phyloP scores from a whole-genome alignment of 2,888 invertebrate genomes.

The Apotomis betuletana region DNA sequence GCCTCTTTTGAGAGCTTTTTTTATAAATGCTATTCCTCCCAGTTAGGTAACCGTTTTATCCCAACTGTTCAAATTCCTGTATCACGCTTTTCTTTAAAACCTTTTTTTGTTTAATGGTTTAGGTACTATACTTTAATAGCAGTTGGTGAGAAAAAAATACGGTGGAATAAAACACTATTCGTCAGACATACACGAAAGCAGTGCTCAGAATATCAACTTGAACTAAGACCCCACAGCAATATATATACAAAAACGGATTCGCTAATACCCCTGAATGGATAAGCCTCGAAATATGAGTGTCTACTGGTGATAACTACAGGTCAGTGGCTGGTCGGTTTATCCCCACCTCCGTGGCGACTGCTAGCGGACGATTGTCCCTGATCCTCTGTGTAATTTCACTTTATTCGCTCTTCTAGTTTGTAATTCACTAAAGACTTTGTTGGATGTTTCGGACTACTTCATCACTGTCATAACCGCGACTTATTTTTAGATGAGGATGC shows the following conservation, averaged over 20 bases:
- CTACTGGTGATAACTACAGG: constrained; percentile 58
- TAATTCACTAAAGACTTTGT: constrained; percentile 21
- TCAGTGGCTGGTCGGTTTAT: constrained; percentile 45
- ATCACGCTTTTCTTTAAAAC: too few species aligned
- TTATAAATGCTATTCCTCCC: too few species aligned
- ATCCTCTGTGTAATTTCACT: constrained; percentile 27
- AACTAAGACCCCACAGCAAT: constrained; percentile 11
- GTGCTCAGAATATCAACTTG: neutral
- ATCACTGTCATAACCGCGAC: constrained; percentile 34
- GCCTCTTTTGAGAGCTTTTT: too few species aligned
- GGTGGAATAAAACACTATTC: too few species aligned
- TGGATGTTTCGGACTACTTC: constrained; percentile 20
- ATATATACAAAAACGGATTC: constrained; percentile 17
- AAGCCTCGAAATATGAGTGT: constrained; percentile 59
- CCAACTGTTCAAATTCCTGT: too few species aligned
- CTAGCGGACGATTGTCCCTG: constrained; percentile 28
- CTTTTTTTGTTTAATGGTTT: too few species aligned
- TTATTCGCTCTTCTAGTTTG: constrained; percentile 7
- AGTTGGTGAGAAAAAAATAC: too few species aligned
- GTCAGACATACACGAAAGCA: too few species aligned
- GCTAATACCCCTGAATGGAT: constrained; percentile 44
- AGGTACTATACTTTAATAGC: too few species aligned
- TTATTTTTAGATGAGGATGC: constrained; percentile 32
- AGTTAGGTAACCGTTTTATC: too few species aligned
- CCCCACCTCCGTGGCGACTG: constrained; percentile 27